Conservation (phyloP, 92 coral and sea anemone species). For the Porites evermanni region DNA sequence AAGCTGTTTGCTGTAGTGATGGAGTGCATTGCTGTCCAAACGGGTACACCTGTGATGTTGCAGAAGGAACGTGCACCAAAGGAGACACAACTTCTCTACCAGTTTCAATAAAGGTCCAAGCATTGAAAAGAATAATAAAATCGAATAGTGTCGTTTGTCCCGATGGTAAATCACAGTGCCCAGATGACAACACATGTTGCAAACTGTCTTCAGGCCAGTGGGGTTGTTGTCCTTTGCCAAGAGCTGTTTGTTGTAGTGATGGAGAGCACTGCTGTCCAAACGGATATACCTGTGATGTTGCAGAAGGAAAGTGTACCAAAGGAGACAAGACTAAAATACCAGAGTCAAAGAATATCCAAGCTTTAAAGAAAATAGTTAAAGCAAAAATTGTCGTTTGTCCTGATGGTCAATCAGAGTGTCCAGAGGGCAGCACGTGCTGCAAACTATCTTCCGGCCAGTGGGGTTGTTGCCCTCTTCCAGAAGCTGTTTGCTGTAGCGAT, state of each 20-base stretch:
- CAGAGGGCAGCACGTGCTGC: conserved; percentile 71
- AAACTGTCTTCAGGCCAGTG: conserved; percentile 57
- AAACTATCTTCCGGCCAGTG: conserved; percentile 52
- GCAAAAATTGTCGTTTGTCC: conserved; percentile 59
- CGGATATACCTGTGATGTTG: conserved; percentile 65
- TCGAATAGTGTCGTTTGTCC: conserved; percentile 61
- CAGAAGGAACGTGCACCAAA: conserved; percentile 46
- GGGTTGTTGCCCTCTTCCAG: conserved; percentile 71
- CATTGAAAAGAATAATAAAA: background rate
- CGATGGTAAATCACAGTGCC: conserved; percentile 63
- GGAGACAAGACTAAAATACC: background rate
- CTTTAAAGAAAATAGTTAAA: background rate
- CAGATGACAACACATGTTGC: conserved; percentile 76
- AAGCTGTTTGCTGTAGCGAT: conserved; percentile 71
- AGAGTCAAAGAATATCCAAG: background rate
- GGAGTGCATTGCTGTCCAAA: conserved; percentile 72
- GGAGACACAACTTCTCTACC: too few species aligned
- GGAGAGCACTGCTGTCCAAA: conserved; percentile 72
- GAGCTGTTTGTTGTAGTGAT: conserved; percentile 77
- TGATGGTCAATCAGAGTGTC: conserved; percentile 61
- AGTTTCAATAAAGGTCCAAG: background rate
- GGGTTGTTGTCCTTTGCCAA: conserved; percentile 75
- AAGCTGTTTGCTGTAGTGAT: conserved; percentile 76
- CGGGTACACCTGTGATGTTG: conserved; percentile 65
- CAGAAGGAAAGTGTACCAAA: conserved; percentile 50